These are phyloP conservation scores for Onychorhynchus coronatus DNA, from an alignment of 2,113 vertebrate genomes.

Conservation along the genomic window DNA sequence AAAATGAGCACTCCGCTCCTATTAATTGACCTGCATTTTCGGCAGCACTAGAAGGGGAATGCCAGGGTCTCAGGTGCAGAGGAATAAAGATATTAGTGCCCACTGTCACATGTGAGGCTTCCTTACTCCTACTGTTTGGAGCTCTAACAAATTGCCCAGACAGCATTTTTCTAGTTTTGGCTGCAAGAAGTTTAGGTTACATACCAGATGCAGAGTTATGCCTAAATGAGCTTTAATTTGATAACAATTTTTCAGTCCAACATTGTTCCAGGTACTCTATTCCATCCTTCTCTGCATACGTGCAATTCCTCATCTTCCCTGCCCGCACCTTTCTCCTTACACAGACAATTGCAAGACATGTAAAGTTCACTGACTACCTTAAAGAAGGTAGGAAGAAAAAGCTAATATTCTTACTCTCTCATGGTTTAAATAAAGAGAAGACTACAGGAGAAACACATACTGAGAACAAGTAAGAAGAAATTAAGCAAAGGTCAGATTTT, in stretches of 20 bases:
- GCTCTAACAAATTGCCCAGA: not conserved
- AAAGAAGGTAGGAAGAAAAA: not conserved
- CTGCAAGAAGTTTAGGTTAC: not conserved
- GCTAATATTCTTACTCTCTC: not conserved
- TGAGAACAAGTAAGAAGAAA: not conserved
- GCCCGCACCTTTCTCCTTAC: not conserved
- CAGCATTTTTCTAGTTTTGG: not conserved
- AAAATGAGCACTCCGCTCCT: not conserved
- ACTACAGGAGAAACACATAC: not conserved
- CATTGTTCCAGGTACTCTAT: not conserved
- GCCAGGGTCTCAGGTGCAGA: not conserved
- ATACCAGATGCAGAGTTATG: not conserved
- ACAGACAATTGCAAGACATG: not conserved
- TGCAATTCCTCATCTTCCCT: not conserved
- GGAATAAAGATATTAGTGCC: not conserved
- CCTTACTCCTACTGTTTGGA: not conserved
- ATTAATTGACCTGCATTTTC: conserved; percentile 27
- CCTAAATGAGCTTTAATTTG: not conserved
- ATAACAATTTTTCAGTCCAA: not conserved
- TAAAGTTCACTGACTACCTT: not conserved
- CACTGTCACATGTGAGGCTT: not conserved
- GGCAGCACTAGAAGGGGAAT: not conserved
- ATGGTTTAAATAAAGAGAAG: not conserved
- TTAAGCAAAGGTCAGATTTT: conserved; percentile 17
- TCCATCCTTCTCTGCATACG: not conserved